Conservation (phyloP, 2,888 invertebrate genomes). For the Orthosia incerta region DNA sequence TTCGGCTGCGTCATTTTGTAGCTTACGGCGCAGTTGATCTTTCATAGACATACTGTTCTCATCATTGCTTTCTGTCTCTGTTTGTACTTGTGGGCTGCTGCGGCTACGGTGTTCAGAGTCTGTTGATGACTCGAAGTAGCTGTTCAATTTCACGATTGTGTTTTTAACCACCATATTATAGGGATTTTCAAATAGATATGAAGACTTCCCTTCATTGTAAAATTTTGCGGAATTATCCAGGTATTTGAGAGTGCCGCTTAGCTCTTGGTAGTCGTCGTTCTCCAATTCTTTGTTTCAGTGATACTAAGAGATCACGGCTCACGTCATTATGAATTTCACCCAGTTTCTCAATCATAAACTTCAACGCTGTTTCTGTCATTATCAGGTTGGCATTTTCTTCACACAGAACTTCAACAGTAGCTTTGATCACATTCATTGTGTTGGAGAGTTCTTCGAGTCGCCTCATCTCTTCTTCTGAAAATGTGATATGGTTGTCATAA, state of each 20-base stretch:
- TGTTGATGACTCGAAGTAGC: conserved; percentile 9
- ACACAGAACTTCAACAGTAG: conserved; percentile 25
- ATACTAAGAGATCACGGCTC: conserved; percentile 6
- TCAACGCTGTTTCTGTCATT: conserved; percentile 19
- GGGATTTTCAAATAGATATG: background rate
- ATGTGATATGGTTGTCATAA: conserved; percentile 13
- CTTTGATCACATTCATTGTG: conserved; percentile 10
- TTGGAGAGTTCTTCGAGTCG: conserved; percentile 17
- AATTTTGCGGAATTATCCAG: background rate
- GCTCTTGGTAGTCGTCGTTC: background rate
- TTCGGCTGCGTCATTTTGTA: no score
- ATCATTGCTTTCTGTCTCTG: background rate
- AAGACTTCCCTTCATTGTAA: no score
- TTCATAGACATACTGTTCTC: background rate
- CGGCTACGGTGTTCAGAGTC: background rate
- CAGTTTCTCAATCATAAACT: conserved; percentile 27
- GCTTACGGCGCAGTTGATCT: no score
- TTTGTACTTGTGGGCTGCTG: conserved; percentile 1
- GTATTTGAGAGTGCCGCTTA: conserved; percentile 14
- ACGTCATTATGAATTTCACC: conserved; percentile 1
- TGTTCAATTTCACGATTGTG: conserved; percentile 20
- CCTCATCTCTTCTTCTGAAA: conserved; percentile 16
- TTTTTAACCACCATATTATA: conserved; percentile 5
- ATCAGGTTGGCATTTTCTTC: background rate
- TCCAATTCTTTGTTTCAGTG: conserved; percentile 21